Percentiles rank a stretch among this genome's conserved stretches.
phyloP scores from a whole-genome alignment of 2,888 invertebrate genomes.

The Muschampia plurimacula region DNA sequence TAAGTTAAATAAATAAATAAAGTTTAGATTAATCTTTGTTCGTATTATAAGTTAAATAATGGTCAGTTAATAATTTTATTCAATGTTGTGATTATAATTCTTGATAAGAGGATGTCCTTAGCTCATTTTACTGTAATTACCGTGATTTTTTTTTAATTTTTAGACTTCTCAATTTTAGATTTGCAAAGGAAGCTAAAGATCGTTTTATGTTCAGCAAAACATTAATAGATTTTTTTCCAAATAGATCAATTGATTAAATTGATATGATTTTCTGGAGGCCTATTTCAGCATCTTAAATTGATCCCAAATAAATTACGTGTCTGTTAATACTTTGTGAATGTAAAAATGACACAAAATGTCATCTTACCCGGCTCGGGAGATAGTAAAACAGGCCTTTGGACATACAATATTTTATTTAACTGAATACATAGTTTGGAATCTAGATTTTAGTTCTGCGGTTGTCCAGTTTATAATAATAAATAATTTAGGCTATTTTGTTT shows the following conservation, averaged over 20 bases:
- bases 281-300: too few relatives aligned
- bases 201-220: too few relatives aligned
- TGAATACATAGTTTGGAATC: background rate
- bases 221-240: background rate
- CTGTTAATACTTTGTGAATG: too few relatives aligned
- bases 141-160: background rate
- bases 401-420: background rate
- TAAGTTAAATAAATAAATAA: background rate
- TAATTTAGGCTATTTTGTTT: constrained; percentile 7
- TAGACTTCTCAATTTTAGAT: background rate
- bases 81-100: constrained; percentile 12
- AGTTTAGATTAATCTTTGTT: background rate
- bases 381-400: background rate
- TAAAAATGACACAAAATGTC: too few relatives aligned
- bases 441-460: constrained; percentile 9
- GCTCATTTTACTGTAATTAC: constrained; percentile 35
- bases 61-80: constrained; percentile 33
- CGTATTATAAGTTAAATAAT: background rate
- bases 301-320: too few relatives aligned
- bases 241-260: background rate
- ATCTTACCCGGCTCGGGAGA: too few relatives aligned
- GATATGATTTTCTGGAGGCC: background rate
- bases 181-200: background rate
- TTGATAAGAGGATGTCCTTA: constrained; percentile 45
- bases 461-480: constrained; percentile 24